These are phyloP conservation scores for Ericerus pela DNA, from an alignment of 1,140 invertebrate species.

Conservation along the genomic window DNA sequence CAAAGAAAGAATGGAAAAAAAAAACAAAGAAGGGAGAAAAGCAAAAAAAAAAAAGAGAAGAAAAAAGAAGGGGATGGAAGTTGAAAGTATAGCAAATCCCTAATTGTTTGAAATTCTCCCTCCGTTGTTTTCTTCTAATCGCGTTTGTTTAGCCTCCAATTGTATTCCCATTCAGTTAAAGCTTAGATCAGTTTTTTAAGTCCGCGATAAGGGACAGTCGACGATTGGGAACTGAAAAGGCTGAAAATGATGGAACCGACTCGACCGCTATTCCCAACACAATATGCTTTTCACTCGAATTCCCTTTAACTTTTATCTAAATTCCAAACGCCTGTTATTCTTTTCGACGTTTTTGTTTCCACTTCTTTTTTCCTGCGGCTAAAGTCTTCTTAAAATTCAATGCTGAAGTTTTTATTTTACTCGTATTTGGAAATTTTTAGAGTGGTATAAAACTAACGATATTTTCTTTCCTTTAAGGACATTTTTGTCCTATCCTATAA, in stretches of 20 bases:
- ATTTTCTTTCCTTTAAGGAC: too few species aligned
- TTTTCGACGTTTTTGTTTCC: background rate
- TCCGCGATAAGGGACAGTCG: background rate
- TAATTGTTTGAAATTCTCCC: constrained; percentile 12
- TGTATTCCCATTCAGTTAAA: constrained; percentile 11
- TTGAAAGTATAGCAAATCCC: background rate
- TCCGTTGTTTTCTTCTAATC: constrained; percentile 6
- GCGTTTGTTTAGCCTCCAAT: constrained; percentile 8
- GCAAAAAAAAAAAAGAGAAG: too few species aligned
- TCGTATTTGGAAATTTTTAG: too few species aligned
- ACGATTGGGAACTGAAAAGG: constrained; percentile 8
- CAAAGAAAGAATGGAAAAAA: too few species aligned
- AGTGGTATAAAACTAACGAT: too few species aligned
- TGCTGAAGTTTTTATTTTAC: too few species aligned
- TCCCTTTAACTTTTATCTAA: constrained; percentile 7
- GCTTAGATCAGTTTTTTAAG: constrained; percentile 11
- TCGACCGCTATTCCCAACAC: constrained; percentile 6
- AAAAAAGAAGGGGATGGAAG: background rate
- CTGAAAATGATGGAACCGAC: background rate
- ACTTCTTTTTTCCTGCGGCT: too few species aligned
- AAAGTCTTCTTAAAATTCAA: too few species aligned
- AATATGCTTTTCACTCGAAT: background rate
- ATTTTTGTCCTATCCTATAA: too few species aligned
- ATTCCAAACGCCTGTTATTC: background rate
- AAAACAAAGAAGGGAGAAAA: too few species aligned